These are phyloP conservation scores for Chirona hameri DNA, from an alignment of 2,888 invertebrate species.

Conservation along the genomic window DNA sequence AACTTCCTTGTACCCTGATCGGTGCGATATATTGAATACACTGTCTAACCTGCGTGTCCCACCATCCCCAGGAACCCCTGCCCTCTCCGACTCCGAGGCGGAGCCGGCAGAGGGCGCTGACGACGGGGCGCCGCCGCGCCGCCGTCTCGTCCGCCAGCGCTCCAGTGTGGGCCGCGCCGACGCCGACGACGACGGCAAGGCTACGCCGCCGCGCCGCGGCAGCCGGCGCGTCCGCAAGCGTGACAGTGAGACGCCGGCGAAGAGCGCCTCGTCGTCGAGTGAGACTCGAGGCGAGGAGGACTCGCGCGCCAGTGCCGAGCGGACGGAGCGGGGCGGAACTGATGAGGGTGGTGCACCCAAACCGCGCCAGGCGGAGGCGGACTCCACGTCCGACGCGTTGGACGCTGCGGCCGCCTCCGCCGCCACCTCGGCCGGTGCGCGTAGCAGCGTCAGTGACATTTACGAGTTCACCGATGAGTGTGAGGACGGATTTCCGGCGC, in stretches of 20 bases:
- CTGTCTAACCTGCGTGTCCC: conserved; percentile 55
- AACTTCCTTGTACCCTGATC: no score
- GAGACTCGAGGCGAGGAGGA: conserved; percentile 79
- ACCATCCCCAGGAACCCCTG: neutral
- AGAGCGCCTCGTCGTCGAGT: conserved; percentile 84
- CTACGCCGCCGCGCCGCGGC: conserved; percentile 72
- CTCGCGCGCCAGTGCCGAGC: conserved; percentile 78
- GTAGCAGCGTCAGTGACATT: conserved; percentile 66
- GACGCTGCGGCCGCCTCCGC: conserved; percentile 78
- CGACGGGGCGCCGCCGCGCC: conserved; percentile 38
- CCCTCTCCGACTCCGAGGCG: neutral
- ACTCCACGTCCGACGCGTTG: conserved; percentile 60
- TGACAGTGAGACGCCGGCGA: conserved; percentile 86
- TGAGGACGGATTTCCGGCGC: neutral
- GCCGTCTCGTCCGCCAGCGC: conserved; percentile 63
- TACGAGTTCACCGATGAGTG: conserved; percentile 28
- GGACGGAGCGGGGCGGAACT: conserved; percentile 90
- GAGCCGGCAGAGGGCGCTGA: conserved; percentile 5
- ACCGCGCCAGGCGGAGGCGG: conserved; percentile 50
- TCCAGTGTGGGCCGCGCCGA: conserved; percentile 60
- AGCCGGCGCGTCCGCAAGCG: conserved; percentile 95
- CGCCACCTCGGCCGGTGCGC: conserved; percentile 73
- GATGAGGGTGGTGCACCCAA: conserved; percentile 79
- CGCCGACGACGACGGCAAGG: conserved; percentile 80
- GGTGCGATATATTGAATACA: no score